Evolutionary conservation across 2,113 vertebrate genomes (phyloP).

Genomic region (Bos javanicus): DNA sequence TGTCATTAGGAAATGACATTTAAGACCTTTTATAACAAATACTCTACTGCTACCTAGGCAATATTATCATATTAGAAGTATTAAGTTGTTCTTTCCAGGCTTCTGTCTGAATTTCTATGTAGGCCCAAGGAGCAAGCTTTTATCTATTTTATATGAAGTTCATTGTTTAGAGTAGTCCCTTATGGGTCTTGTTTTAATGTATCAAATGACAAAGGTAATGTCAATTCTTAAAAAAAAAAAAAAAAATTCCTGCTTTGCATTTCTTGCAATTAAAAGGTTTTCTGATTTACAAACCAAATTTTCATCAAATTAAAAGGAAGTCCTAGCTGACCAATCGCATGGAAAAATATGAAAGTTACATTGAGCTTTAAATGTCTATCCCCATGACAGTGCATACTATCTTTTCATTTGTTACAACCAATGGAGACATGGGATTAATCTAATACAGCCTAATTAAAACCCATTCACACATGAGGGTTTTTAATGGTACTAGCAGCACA

Average conservation of each 20-base stretch:
- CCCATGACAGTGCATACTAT: conserved; percentile 53
- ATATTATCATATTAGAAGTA: conserved; percentile 60
- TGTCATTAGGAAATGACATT: conserved; percentile 70
- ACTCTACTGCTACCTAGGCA: conserved; percentile 53
- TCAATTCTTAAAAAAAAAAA: conserved; percentile 39
- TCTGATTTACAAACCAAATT: conserved; percentile 76
- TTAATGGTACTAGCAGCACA: conserved; percentile 43
- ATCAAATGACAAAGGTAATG: conserved; percentile 68
- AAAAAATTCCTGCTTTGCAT: conserved; percentile 52
- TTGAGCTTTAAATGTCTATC: conserved; percentile 69
- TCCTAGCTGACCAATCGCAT: conserved; percentile 65
- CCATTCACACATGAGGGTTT: conserved; percentile 62
- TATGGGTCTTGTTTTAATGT: conserved; percentile 61
- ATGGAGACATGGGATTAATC: conserved; percentile 58
- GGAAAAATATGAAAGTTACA: conserved; percentile 74
- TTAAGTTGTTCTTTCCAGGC: conserved; percentile 37
- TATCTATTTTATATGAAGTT: conserved; percentile 68
- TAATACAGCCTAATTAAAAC: conserved; percentile 68
- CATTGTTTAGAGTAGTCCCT: conserved; percentile 66
- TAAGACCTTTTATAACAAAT: conserved; percentile 72
- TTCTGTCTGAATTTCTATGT: conserved; percentile 48
- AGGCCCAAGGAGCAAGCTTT: conserved; percentile 65
- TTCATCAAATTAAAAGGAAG: conserved; percentile 69
- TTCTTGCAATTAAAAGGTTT: conserved; percentile 73
- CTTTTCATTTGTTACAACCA: conserved; percentile 69